phyloP scores from a whole-genome alignment of 2,888 invertebrate species.

The Cephus spinipes region DNA sequence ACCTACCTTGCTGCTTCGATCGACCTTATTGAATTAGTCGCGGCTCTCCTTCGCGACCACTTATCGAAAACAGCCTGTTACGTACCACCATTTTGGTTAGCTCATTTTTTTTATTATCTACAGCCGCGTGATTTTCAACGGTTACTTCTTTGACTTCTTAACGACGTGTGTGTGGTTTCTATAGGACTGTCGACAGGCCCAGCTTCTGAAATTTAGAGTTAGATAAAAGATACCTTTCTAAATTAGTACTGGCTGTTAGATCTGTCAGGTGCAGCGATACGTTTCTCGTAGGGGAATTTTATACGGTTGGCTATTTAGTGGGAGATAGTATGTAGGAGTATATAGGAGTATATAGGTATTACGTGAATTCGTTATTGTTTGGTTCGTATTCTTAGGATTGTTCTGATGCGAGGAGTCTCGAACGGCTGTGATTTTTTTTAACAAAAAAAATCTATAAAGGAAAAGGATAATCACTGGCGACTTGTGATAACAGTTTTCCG shows the following conservation, averaged over 20 bases:
- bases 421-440: not conserved
- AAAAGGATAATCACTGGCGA: not conserved
- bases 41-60: slow-evolving; percentile 27
- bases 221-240: not conserved
- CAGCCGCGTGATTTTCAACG: not conserved
- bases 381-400: not conserved
- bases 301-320: no score
- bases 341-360: no score
- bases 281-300: not conserved
- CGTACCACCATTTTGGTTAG: not conserved
- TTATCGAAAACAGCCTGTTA: not conserved
- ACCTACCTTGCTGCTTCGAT: slow-evolving; percentile 29
- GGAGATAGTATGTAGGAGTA: no score
- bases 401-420: not conserved
- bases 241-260: not conserved
- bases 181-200: not conserved
- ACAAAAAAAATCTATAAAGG: not conserved
- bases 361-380: no score
- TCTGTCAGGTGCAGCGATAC: not conserved
- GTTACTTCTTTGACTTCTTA: not conserved
- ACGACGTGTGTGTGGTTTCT: not conserved
- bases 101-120: not conserved
- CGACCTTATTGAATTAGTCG: slow-evolving; percentile 50
- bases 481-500: not conserved
- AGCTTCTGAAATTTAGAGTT: not conserved